These are phyloP conservation scores for Pandemis cinnamomeana DNA, from an alignment of 2,888 invertebrate species.

Conservation along the genomic window DNA sequence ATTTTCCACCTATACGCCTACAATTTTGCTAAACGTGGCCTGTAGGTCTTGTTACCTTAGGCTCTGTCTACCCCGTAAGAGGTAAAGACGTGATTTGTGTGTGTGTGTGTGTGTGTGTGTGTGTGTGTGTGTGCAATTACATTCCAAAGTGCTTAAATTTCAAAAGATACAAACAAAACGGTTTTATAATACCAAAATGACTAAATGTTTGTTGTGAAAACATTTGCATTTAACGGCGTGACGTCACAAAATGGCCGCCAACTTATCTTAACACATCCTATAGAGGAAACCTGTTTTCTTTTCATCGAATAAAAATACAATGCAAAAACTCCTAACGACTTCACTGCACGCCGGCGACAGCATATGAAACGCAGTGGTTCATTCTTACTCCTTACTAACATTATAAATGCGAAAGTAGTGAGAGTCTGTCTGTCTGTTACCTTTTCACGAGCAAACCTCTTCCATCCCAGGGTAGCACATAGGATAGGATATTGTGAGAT, in stretches of 20 bases:
- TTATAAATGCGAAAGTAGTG: no score
- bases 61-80: no score
- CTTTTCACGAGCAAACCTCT: no score
- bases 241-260: constrained; percentile 26
- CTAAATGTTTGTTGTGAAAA: neutral
- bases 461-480: no score
- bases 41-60: no score
- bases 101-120: no score
- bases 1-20: no score
- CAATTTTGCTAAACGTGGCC: no score
- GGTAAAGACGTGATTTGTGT: no score
- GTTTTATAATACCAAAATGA: neutral
- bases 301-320: constrained; percentile 22
- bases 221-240: neutral
- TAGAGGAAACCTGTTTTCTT: constrained; percentile 30
- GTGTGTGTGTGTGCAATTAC: neutral
- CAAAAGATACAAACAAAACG: neutral
- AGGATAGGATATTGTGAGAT: no score
- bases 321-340: constrained; percentile 26
- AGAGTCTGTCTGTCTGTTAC: no score
- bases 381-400: neutral
- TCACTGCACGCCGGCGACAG: constrained; percentile 26
- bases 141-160: neutral
- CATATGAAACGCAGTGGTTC: constrained; percentile 8
- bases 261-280: constrained; percentile 24